phyloP scores from a whole-genome alignment of 53 echinoderm and acorn worm genomes.

The Crossaster papposus region DNA sequence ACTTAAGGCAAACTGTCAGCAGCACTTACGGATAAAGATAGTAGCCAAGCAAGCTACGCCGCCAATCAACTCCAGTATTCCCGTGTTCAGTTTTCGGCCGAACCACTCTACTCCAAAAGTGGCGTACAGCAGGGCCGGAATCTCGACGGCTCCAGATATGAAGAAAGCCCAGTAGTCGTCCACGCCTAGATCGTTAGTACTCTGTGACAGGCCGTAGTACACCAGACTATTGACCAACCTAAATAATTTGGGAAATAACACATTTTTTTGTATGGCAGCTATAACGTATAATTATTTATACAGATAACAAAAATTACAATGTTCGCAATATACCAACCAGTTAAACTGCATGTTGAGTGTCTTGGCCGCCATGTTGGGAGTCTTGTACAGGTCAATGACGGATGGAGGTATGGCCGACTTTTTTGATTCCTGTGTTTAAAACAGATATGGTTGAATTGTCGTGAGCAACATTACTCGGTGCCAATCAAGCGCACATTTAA shows the following conservation, averaged over 20 bases:
- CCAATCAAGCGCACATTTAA: neutral
- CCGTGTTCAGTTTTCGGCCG: constrained; percentile 41
- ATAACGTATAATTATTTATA: neutral
- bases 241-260: neutral
- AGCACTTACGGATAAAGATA: constrained; percentile 74
- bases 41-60: constrained; percentile 77
- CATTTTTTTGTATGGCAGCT: neutral
- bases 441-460: neutral
- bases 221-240: constrained; percentile 69
- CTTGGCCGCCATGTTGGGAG: constrained; percentile 65
- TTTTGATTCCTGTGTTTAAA: neutral
- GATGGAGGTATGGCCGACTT: constrained; percentile 25
- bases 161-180: constrained; percentile 64
- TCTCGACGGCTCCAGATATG: constrained; percentile 69
- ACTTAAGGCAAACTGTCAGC: neutral
- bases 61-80: constrained; percentile 59
- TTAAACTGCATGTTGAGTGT: constrained; percentile 58
- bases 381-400: constrained; percentile 28
- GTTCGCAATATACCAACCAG: constrained; percentile 16
- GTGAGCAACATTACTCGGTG: neutral
- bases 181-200: constrained; percentile 62
- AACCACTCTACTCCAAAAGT: constrained; percentile 43
- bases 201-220: constrained; percentile 72
- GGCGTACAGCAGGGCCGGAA: constrained; percentile 64
- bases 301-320: neutral